Percentiles rank a stretch among this genome's conserved stretches.
These are phyloP conservation scores for Thoracochromis brauschi DNA, from an alignment of 2,113 vertebrate genomes.

Conservation along the genomic window DNA sequence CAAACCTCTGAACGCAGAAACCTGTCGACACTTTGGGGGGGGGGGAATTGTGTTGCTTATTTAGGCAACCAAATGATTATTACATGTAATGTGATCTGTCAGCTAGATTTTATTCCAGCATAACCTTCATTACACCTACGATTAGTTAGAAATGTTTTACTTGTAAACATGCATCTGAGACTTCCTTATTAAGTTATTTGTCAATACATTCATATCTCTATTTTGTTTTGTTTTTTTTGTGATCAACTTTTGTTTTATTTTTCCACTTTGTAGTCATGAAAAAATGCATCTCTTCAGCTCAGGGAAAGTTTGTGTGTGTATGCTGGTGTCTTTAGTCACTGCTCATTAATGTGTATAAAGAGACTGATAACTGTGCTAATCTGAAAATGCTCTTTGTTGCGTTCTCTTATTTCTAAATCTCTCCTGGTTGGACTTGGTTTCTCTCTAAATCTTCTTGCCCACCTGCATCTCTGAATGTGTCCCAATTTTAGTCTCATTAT, in stretches of 20 bases:
- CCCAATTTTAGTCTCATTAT: not conserved
- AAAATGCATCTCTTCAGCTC: not conserved
- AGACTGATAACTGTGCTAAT: not conserved
- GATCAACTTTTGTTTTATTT: not conserved
- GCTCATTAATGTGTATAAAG: not conserved
- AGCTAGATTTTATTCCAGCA: not conserved
- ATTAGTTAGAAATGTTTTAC: not conserved
- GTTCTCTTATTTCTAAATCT: not conserved
- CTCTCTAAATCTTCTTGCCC: not conserved
- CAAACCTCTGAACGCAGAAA: not conserved
- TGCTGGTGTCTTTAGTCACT: not conserved
- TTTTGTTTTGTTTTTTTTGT: not conserved
- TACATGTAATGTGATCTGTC: not conserved
- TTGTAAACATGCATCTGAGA: not conserved
- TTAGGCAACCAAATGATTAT: not conserved
- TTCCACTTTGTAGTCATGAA: not conserved
- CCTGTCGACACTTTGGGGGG: not conserved
- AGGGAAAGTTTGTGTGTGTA: not conserved
- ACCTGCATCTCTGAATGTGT: not conserved
- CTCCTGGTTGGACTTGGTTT: not conserved
- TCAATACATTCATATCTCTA: not conserved
- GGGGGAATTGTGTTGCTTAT: not conserved
- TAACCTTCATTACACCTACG: not conserved
- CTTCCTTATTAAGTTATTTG: not conserved
- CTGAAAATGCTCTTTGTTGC: not conserved